Conservation (phyloP, 2,888 invertebrate species). For the Leptinotarsa tumamoca region DNA sequence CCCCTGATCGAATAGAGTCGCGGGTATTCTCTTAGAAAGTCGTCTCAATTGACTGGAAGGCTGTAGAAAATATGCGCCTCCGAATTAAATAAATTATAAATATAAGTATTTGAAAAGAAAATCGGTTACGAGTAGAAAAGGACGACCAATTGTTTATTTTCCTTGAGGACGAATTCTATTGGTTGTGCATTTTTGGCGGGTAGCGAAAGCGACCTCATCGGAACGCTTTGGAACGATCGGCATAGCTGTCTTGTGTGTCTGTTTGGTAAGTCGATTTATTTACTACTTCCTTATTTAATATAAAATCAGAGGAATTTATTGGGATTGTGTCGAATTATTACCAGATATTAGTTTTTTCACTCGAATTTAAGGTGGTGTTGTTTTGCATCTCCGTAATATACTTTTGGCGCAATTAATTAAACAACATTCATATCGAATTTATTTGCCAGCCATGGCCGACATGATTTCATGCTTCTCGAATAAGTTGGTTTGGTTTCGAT, state of each 20-base stretch:
- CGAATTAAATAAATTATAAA: conserved; percentile 23
- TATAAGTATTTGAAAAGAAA: conserved; percentile 46
- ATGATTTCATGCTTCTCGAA: conserved; percentile 50
- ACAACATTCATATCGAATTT: conserved; percentile 57
- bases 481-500: conserved; percentile 48
- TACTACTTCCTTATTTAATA: conserved; percentile 61
- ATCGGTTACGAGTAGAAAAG: conserved; percentile 52
- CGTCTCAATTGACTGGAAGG: not conserved
- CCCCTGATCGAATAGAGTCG: not conserved
- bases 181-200: conserved; percentile 63
- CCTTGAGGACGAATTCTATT: conserved; percentile 50
- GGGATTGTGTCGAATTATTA: conserved; percentile 52
- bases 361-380: conserved; percentile 59
- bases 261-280: conserved; percentile 62
- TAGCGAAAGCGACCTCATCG: conserved; percentile 58
- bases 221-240: conserved; percentile 60
- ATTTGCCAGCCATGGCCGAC: conserved; percentile 62
- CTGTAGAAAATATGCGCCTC: not conserved
- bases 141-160: conserved; percentile 52
- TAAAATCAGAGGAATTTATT: conserved; percentile 62
- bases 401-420: conserved; percentile 61
- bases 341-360: conserved; percentile 65
- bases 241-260: conserved; percentile 49
- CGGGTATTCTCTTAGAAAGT: not conserved
- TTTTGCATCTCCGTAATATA: conserved; percentile 48